Conservation (phyloP, 2,113 vertebrate species). For the Actenoides lindsayi region DNA sequence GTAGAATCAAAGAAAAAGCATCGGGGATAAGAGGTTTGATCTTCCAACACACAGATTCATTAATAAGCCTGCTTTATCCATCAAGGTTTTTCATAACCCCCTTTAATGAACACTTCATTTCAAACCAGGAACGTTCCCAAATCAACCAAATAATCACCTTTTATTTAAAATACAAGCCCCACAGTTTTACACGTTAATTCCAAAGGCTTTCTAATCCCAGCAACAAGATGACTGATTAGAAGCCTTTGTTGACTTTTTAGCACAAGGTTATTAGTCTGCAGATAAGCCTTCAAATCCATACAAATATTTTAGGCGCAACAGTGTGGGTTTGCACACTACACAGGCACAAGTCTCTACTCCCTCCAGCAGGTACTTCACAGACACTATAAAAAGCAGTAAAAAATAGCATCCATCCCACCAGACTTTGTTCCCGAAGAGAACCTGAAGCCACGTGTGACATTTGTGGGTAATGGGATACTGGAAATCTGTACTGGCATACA, state of each 20-base stretch:
- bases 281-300: background rate
- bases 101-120: slow-evolving; percentile 29
- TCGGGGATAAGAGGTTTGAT: slow-evolving; percentile 16
- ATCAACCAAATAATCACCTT: slow-evolving; percentile 43
- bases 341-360: background rate
- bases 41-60: slow-evolving; percentile 42
- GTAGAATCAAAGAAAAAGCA: slow-evolving; percentile 60
- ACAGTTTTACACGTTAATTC: slow-evolving; percentile 45
- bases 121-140: slow-evolving; percentile 26
- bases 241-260: background rate
- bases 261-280: background rate
- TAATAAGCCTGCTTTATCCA: slow-evolving; percentile 52
- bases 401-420: rapidly evolving
- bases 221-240: slow-evolving; percentile 1
- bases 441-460: background rate
- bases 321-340: background rate
- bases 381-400: slow-evolving; percentile 9
- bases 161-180: slow-evolving; percentile 63
- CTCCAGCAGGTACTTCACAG: background rate
- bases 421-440: background rate
- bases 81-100: slow-evolving; percentile 21
- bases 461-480: background rate
- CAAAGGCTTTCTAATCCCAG: slow-evolving; percentile 45
- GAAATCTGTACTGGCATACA: background rate
- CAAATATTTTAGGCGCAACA: background rate